Evolutionary conservation across 2,113 vertebrate species (phyloP).

Genomic region (Myodes glareolus): DNA sequence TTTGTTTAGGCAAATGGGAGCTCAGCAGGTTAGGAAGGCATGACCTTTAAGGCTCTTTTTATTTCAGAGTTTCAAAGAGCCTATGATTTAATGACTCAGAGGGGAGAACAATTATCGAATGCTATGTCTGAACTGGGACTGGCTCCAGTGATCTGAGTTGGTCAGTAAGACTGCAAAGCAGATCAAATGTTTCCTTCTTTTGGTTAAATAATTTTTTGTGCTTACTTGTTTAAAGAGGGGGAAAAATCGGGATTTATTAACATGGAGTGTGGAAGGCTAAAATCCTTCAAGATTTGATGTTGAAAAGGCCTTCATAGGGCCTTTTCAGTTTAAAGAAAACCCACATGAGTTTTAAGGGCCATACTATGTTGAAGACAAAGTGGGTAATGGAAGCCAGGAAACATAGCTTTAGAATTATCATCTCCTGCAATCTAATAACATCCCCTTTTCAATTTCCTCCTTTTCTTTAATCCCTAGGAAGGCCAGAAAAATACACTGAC

Average conservation of each 20-base stretch:
- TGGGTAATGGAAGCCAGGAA: conserved; percentile 17
- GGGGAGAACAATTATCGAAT: conserved; percentile 47
- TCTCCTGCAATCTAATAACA: background rate
- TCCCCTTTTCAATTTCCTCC: background rate
- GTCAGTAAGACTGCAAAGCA: conserved; percentile 51
- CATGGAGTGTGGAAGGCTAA: background rate
- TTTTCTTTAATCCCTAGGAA: conserved; percentile 58
- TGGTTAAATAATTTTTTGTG: conserved; percentile 25
- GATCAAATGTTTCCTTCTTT: conserved; percentile 49
- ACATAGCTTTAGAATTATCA: conserved; percentile 17
- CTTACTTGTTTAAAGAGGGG: conserved; percentile 14
- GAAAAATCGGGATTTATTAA: conserved; percentile 53
- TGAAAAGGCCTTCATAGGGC: conserved; percentile 9
- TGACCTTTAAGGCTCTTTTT: conserved; percentile 66
- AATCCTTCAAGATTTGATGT: conserved; percentile 29
- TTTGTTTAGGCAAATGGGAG: conserved; percentile 36
- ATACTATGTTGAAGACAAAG: conserved; percentile 9
- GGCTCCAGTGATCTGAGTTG: conserved; percentile 48
- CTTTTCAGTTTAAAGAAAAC: conserved; percentile 40
- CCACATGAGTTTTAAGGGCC: background rate
- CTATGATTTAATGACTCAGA: conserved; percentile 70
- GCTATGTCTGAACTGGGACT: conserved; percentile 16
- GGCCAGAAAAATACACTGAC: conserved; percentile 2
- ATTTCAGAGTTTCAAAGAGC: conserved; percentile 47
- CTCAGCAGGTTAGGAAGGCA: background rate